Conservation (phyloP, 2,113 vertebrate genomes). For the Aphyosemion australe region DNA sequence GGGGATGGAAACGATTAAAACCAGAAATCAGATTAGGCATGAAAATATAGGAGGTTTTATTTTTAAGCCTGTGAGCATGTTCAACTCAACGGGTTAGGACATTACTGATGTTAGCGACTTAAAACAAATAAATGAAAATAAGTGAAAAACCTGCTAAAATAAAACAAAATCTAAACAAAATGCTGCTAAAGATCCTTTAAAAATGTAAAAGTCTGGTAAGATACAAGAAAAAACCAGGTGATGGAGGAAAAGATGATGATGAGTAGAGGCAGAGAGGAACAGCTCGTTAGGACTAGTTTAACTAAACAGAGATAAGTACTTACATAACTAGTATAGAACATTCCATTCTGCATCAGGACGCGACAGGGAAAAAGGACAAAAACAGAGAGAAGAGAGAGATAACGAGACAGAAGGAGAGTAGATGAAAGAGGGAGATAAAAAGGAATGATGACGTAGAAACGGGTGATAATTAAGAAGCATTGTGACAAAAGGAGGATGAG, state of each 20-base stretch:
- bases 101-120: too few relatives aligned
- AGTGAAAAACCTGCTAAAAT: too few relatives aligned
- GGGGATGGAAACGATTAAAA: too few relatives aligned
- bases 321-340: slow-evolving; percentile 92
- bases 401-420: not conserved
- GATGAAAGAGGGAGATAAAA: slow-evolving; percentile 7
- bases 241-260: slow-evolving; percentile 25
- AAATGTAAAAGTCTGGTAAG: too few relatives aligned
- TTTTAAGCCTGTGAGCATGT: too few relatives aligned
- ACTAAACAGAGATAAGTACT: slow-evolving; percentile 77
- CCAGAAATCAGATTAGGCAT: too few relatives aligned
- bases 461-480: not conserved
- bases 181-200: too few relatives aligned
- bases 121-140: too few relatives aligned
- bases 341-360: slow-evolving; percentile 86
- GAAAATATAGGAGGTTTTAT: too few relatives aligned
- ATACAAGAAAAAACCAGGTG: slow-evolving; percentile 5
- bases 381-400: slow-evolving; percentile 54
- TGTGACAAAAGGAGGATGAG: not conserved
- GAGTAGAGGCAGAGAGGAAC: slow-evolving; percentile 16
- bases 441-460: not conserved
- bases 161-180: too few relatives aligned
- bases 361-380: slow-evolving; percentile 64
- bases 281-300: slow-evolving; percentile 21
- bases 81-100: too few relatives aligned